phyloP scores from a whole-genome alignment of 2,888 invertebrate species.

The Nymphalis urticae region DNA sequence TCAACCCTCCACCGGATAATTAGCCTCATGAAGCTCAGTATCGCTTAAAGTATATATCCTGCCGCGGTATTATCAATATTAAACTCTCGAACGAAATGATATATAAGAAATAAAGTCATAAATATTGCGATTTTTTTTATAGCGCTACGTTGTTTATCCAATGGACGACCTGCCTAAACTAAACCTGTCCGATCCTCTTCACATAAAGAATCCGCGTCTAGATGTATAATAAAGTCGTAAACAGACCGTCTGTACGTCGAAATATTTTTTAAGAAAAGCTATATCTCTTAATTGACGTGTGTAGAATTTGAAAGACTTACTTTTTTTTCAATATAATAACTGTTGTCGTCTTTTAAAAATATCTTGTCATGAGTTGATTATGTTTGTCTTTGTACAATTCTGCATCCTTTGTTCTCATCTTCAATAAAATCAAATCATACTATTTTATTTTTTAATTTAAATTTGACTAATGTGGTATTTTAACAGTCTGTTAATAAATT shows the following conservation, averaged over 20 bases:
- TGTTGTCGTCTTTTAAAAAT: conserved; percentile 4
- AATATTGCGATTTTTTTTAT: neutral
- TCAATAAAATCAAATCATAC: too few relatives aligned
- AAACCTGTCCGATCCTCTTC: conserved; percentile 29
- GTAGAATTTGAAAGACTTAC: conserved; percentile 29
- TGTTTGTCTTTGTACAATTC: neutral
- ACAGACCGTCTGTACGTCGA: conserved; percentile 31
- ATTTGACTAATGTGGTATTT: too few relatives aligned
- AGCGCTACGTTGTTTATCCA: conserved; percentile 3
- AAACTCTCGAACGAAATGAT: neutral
- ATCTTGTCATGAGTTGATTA: neutral
- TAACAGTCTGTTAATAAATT: too few relatives aligned
- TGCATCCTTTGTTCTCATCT: neutral
- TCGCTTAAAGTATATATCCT: conserved; percentile 3
- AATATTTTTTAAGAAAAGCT: conserved; percentile 35
- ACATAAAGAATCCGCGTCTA: conserved; percentile 34
- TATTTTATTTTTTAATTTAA: too few relatives aligned
- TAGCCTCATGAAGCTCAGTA: conserved; percentile 1
- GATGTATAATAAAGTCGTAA: conserved; percentile 39
- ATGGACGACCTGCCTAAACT: conserved; percentile 6
- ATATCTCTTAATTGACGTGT: conserved; percentile 38
- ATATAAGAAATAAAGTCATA: neutral
- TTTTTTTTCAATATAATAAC: conserved; percentile 7
- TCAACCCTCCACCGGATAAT: neutral
- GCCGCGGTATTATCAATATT: neutral